A percentile compares a stretch with the other conserved stretches of the same genome.
These are phyloP conservation scores for Melanostigma gelatinosum DNA, from an alignment of 2,113 vertebrate genomes.

Conservation along the genomic window DNA sequence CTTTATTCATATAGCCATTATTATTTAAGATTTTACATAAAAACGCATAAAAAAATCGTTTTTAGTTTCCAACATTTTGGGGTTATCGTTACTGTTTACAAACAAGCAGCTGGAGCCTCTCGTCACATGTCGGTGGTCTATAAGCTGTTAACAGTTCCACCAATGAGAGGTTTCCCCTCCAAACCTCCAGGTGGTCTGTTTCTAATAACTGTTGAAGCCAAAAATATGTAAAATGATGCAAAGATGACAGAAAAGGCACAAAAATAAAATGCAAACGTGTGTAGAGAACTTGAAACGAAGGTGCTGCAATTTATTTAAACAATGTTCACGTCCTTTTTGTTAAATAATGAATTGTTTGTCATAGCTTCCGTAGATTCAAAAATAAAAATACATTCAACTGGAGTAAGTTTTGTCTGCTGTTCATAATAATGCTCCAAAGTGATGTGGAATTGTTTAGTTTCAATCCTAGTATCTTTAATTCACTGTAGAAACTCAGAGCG, in stretches of 20 bases:
- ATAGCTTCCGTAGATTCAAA: background rate
- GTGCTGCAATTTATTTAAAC: too few species aligned
- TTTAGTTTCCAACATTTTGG: background rate
- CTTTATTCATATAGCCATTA: background rate
- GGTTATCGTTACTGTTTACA: too few species aligned
- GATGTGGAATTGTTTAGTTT: background rate
- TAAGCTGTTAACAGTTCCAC: background rate
- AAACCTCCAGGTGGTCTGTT: background rate
- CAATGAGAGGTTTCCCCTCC: background rate
- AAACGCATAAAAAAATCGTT: background rate
- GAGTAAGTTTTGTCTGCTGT: background rate
- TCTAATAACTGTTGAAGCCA: background rate
- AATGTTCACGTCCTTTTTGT: too few species aligned
- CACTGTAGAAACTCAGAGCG: background rate
- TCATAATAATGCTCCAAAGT: background rate
- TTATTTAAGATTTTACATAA: too few species aligned
- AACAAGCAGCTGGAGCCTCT: background rate
- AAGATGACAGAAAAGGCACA: background rate
- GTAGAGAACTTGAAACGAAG: too few species aligned
- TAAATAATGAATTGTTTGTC: too few species aligned
- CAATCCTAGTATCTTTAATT: background rate
- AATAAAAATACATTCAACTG: background rate
- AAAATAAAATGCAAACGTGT: too few species aligned
- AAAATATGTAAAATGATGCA: background rate
- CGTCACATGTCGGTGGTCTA: background rate